Conservation (phyloP, 2,888 invertebrate genomes). For the Catocala fraxini region DNA sequence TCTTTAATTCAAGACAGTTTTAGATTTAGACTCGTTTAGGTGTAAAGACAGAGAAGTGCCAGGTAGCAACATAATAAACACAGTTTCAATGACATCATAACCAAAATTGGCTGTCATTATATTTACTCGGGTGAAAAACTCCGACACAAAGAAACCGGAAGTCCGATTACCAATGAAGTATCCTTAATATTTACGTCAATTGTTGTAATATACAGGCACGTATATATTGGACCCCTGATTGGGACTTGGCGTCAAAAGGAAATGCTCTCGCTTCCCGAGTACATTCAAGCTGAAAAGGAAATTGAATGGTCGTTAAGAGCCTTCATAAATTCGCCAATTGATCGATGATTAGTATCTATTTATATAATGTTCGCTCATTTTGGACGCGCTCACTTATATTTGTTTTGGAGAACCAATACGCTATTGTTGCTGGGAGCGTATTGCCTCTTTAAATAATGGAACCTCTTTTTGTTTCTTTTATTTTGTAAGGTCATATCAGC, state of each 20-base stretch:
- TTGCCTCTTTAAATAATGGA: too few species aligned
- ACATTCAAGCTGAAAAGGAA: slow-evolving; percentile 80
- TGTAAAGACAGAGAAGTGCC: too few species aligned
- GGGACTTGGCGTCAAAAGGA: slow-evolving; percentile 69
- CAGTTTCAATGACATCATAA: slow-evolving; percentile 5
- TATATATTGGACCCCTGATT: slow-evolving; percentile 71
- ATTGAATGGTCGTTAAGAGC: slow-evolving; percentile 82
- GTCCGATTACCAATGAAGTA: slow-evolving; percentile 60
- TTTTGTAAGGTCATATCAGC: too few species aligned
- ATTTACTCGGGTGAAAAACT: slow-evolving; percentile 40
- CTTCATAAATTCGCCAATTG: slow-evolving; percentile 77
- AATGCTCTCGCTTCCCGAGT: slow-evolving; percentile 79
- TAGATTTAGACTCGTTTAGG: too few species aligned
- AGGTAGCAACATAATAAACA: background rate
- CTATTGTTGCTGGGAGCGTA: background rate
- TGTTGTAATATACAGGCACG: slow-evolving; percentile 55
- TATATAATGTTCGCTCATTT: slow-evolving; percentile 50
- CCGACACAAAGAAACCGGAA: slow-evolving; percentile 38
- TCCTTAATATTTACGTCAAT: slow-evolving; percentile 77
- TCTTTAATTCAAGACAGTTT: too few species aligned
- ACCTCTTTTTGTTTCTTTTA: too few species aligned
- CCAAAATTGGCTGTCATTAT: slow-evolving; percentile 27
- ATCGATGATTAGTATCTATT: slow-evolving; percentile 68
- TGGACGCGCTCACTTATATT: slow-evolving; percentile 22
- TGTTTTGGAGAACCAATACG: slow-evolving; percentile 9